Evolutionary conservation across 2,797 vertebrate species (phyloP).

Genomic region (Apodemus agrarius): DNA sequence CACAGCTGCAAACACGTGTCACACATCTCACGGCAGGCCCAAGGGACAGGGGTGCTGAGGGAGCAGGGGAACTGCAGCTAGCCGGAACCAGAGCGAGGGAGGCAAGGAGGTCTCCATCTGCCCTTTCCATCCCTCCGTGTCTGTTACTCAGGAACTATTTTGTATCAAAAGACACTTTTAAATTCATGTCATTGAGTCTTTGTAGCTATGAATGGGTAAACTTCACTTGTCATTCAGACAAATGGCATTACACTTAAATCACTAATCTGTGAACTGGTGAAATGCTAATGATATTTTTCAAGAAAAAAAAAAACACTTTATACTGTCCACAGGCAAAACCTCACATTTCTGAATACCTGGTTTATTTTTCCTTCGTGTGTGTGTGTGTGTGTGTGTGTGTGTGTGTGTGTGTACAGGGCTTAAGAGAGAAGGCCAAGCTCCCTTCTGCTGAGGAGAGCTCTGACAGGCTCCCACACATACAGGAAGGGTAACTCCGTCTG

Average conservation of each 20-base stretch:
- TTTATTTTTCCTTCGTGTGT: background rate
- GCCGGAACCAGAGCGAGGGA: background rate
- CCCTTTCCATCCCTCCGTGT: background rate
- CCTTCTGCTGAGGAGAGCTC: background rate
- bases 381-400: background rate
- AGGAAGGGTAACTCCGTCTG: background rate
- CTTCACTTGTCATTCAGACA: background rate
- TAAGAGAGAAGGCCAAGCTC: background rate
- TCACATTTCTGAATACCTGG: background rate
- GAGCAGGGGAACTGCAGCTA: background rate
- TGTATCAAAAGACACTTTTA: background rate
- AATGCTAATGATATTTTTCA: background rate
- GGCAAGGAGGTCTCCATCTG: background rate
- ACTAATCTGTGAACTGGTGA: background rate
- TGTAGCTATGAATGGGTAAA: background rate
- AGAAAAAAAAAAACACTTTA: background rate
- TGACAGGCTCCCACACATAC: fast-evolving
- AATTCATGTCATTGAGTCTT: background rate
- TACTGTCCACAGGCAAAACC: background rate
- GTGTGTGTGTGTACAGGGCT: background rate
- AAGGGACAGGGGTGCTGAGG: background rate
- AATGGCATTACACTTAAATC: background rate
- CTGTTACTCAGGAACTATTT: background rate
- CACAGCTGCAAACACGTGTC: background rate
- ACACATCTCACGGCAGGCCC: background rate